Evolutionary conservation across 1,140 invertebrate genomes (phyloP), one percentile per base, ranked within the genome.

Genomic region (Bombus fervidus): DNA sequence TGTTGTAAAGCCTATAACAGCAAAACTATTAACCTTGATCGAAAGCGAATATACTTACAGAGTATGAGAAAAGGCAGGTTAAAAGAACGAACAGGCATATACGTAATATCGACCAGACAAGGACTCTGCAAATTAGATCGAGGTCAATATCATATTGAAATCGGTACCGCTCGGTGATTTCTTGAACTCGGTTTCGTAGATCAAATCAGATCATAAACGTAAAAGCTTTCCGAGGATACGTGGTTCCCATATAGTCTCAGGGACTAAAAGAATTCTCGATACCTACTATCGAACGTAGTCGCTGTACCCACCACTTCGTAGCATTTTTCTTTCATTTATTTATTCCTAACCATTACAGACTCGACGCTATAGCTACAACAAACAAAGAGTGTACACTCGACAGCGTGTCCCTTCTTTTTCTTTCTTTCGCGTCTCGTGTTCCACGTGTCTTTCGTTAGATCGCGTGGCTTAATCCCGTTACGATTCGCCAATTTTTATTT

Each of bases 191-290:
- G 47, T 82, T 41, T 25, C 39, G 47, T 3, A 37, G 59, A 75
- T 82, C 39, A n/a, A 74, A 74, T 74, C 81, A 9, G 31, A 39
- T 66, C 13, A 8, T 47, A 76, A 39, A 53, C 41, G 43, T 31
- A 39, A 83, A 76, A 66, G 34, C 72, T 47, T 66, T 37, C 41
- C 37, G 18, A 31, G 18, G n/a, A 9, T 31, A 22, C 15, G 34
- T 37, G 66, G 1, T 37, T 68, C 0, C 2, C 31, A 3, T 28
- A 15, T 8, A 68, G 22, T 25, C 31, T 37, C 18, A 10, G 1
- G 22, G 66, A 37, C 8, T 31, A 57, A 5, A 71, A 39, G 37
- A 39, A 39, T 39, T 39, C 68, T 71, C 6, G 34, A 28, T 6
- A 28, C 22, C 28, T 28, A 6, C 22, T 15, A 31, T 47, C 9